Evolutionary conservation across 2,797 vertebrate genomes (phyloP).

Genomic region (Chiroxiphia lanceolata): DNA sequence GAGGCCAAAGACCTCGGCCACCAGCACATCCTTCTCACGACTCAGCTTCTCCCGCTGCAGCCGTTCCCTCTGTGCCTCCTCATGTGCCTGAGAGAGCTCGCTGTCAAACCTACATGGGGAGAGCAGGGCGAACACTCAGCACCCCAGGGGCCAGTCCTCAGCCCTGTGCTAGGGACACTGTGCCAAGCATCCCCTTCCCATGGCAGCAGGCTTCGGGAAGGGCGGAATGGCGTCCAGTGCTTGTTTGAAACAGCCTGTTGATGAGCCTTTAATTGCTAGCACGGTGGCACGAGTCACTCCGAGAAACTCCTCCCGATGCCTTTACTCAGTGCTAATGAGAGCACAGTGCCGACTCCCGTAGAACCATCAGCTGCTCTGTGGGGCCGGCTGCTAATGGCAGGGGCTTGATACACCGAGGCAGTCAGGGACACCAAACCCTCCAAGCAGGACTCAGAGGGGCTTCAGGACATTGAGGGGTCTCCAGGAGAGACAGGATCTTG

Average conservation of each 20-base stretch:
- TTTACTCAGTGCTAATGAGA: slow-evolving; percentile 11
- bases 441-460: background rate
- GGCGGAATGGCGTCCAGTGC: rapidly evolving
- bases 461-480: background rate
- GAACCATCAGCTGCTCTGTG: background rate
- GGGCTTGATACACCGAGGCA: background rate
- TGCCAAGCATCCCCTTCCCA: background rate
- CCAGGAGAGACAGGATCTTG: background rate
- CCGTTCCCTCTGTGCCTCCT: slow-evolving; percentile 91
- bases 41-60: slow-evolving; percentile 88
- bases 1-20: slow-evolving; percentile 87
- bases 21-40: slow-evolving; percentile 90
- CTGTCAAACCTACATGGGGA: slow-evolving; percentile 84
- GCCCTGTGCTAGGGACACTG: rapidly evolving
- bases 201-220: background rate
- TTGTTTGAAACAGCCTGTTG: background rate
- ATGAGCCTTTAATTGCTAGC: slow-evolving; percentile 41
- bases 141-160: rapidly evolving
- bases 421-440: background rate
- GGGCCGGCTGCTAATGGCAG: background rate
- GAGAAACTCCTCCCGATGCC: slow-evolving; percentile 35
- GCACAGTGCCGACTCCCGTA: background rate
- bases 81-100: slow-evolving; percentile 86
- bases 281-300: background rate
- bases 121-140: background rate